These are phyloP conservation scores for Pseudorasbora parva DNA, from an alignment of 2,113 vertebrate genomes.

Conservation along the genomic window DNA sequence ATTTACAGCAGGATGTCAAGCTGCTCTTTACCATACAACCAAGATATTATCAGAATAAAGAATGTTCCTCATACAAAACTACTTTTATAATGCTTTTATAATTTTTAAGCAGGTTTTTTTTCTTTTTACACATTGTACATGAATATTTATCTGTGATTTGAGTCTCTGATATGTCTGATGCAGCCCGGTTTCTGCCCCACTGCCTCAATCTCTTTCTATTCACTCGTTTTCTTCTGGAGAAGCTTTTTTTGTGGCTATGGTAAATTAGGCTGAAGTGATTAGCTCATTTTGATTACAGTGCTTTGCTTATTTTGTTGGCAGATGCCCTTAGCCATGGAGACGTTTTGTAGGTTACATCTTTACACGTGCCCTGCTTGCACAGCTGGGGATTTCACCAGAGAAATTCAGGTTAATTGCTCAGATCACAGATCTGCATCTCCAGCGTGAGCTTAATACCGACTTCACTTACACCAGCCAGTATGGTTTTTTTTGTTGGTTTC, in stretches of 20 bases:
- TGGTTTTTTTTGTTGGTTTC: not conserved
- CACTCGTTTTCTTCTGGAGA: conserved; percentile 37
- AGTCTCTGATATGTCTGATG: too few species aligned
- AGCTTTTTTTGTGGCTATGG: conserved; percentile 67
- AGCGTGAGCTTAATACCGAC: conserved; percentile 59
- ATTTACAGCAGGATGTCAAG: conserved; percentile 28
- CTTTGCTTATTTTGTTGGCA: conserved; percentile 75
- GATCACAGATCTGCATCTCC: conserved; percentile 65
- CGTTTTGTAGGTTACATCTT: conserved; percentile 65
- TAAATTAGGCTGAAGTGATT: conserved; percentile 79
- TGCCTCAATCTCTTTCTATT: conserved; percentile 27
- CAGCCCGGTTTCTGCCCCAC: not conserved
- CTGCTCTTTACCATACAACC: not conserved
- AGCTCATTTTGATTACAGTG: conserved; percentile 77
- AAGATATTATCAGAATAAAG: not conserved
- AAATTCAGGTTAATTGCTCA: conserved; percentile 76
- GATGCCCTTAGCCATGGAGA: conserved; percentile 74
- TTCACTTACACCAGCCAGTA: conserved; percentile 28
- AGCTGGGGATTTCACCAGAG: conserved; percentile 71
- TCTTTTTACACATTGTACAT: not conserved
- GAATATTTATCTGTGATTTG: too few species aligned
- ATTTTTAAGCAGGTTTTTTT: too few species aligned
- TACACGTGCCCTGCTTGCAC: conserved; percentile 63
- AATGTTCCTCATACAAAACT: not conserved
- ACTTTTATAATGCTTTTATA: not conserved